Evolutionary conservation across 2,113 vertebrate genomes (phyloP).

Genomic region (Tenebrosternarchus preto): DNA sequence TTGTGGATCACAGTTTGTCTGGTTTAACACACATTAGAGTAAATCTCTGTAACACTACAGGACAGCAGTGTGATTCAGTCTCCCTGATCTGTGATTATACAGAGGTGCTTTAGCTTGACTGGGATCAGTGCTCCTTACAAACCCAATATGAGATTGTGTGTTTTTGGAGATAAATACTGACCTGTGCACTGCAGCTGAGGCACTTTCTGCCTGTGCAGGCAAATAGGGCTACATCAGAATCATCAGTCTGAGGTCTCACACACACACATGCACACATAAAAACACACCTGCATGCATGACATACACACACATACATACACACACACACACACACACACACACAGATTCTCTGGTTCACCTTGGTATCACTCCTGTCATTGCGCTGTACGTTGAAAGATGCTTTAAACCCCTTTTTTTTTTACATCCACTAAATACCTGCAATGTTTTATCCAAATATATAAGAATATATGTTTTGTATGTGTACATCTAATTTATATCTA

Average conservation of each 20-base stretch:
- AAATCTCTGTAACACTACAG: slow-evolving; percentile 16
- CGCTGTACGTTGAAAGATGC: no score
- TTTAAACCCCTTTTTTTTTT: no score
- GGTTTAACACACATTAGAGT: slow-evolving; percentile 15
- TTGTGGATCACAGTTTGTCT: not conserved
- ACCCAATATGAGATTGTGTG: slow-evolving; percentile 12
- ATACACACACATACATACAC: no score
- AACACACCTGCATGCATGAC: no score
- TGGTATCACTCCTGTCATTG: not conserved
- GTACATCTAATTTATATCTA: no score
- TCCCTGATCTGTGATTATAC: not conserved
- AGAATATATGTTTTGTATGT: no score
- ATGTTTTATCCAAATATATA: no score
- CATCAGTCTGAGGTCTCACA: slow-evolving; percentile 35
- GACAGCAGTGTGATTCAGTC: slow-evolving; percentile 5
- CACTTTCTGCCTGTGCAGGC: slow-evolving; percentile 28
- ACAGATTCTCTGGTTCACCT: not conserved
- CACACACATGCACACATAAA: slow-evolving; percentile 6
- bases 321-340: no score
- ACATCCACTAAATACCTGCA: no score
- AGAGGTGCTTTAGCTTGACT: not conserved
- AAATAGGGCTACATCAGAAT: slow-evolving; percentile 26
- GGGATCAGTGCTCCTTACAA: slow-evolving; percentile 4
- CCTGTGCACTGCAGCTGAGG: slow-evolving; percentile 15
- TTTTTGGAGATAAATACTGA: slow-evolving; percentile 31